Percentiles rank a stretch among this genome's conserved stretches.
phyloP scores from a whole-genome alignment of 1,140 invertebrate genomes.

The Oscheius sp. region DNA sequence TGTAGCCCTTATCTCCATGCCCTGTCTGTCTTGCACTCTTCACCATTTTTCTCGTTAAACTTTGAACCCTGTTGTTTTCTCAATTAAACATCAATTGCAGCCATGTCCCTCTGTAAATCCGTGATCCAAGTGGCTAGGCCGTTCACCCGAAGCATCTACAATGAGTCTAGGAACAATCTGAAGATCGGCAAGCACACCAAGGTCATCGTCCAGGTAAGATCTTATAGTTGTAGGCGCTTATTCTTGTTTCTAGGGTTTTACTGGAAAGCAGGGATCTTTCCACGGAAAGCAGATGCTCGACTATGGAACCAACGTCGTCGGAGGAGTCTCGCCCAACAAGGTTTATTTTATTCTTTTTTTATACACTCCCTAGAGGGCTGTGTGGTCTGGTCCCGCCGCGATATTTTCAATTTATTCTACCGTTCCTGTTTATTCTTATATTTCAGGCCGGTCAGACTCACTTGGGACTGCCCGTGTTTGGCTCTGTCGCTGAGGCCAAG shows the following conservation, averaged over 20 bases:
- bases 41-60: background rate
- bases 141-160: slow-evolving; percentile 42
- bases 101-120: slow-evolving; percentile 5
- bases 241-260: slow-evolving; percentile 87
- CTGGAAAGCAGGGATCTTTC: slow-evolving; percentile 81
- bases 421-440: background rate
- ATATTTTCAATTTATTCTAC: background rate
- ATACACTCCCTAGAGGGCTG: background rate
- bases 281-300: slow-evolving; percentile 89
- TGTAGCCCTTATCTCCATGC: background rate
- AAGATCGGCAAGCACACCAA: slow-evolving; percentile 80
- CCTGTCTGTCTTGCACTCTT: background rate
- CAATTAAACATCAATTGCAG: background rate
- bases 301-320: slow-evolving; percentile 96
- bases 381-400: too few relatives aligned
- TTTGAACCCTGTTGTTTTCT: background rate
- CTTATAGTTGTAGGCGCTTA: background rate
- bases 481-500: slow-evolving; percentile 74
- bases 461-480: slow-evolving; percentile 90
- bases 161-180: slow-evolving; percentile 66
- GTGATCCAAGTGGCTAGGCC: background rate
- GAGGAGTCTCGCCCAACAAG: slow-evolving; percentile 94
- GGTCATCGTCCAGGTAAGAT: slow-evolving; percentile 46
- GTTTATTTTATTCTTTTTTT: background rate
- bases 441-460: slow-evolving; percentile 77